These are phyloP conservation scores for Myiopsitta monachus DNA, from an alignment of 2,113 vertebrate genomes.

Conservation along the genomic window DNA sequence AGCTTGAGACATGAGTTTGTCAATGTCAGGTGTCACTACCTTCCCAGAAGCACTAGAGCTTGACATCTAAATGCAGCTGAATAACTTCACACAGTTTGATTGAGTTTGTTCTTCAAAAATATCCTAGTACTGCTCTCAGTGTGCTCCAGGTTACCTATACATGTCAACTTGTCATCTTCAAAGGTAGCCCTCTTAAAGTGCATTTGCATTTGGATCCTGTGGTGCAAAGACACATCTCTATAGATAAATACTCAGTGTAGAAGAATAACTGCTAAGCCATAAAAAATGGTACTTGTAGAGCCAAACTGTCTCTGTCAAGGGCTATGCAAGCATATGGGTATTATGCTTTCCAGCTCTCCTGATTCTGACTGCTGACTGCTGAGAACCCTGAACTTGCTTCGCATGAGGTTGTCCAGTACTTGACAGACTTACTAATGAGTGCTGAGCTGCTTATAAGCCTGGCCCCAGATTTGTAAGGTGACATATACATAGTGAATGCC, in stretches of 20 bases:
- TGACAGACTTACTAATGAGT: constrained; percentile 9
- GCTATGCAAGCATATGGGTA: neutral
- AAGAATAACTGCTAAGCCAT: neutral
- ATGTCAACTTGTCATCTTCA: neutral
- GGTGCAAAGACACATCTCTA: neutral
- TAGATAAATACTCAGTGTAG: neutral
- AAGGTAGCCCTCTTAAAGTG: neutral
- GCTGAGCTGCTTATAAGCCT: neutral
- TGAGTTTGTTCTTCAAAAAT: neutral
- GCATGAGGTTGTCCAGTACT: neutral
- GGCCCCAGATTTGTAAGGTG: neutral
- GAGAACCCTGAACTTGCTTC: neutral
- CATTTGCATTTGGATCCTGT: neutral
- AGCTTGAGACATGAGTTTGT: neutral
- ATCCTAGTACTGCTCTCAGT: neutral
- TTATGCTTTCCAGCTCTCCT: neutral
- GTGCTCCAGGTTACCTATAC: neutral
- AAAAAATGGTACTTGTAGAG: neutral
- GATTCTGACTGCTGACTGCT: constrained; percentile 3
- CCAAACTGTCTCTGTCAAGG: neutral
- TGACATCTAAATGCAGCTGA: neutral
- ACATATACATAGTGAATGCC: neutral
- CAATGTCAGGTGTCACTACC: neutral
- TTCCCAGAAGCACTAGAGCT: neutral
- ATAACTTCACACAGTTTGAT: neutral